These are phyloP conservation scores for Adelosebastes latens DNA, from an alignment of 2,797 vertebrate species.

Conservation along the genomic window DNA sequence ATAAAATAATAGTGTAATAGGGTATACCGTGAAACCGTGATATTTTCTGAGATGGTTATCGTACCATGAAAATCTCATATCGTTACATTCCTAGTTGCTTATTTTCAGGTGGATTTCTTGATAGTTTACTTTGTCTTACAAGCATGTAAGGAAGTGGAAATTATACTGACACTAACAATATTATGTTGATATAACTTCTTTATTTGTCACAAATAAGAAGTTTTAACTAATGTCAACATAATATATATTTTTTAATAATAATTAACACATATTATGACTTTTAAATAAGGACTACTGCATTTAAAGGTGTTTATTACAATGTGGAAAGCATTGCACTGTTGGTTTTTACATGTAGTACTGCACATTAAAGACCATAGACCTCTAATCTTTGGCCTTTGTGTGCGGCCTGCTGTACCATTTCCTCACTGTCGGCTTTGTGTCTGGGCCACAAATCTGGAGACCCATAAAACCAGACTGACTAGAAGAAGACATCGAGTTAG, in stretches of 20 bases:
- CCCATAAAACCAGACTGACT: constrained; percentile 6
- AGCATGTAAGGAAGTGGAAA: background rate
- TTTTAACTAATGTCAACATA: background rate
- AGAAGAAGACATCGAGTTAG: background rate
- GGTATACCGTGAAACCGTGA: too few relatives aligned
- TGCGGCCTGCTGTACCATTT: too few relatives aligned
- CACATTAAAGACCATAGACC: background rate
- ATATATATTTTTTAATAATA: background rate
- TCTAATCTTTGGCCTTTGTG: too few relatives aligned
- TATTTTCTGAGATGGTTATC: too few relatives aligned
- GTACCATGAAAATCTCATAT: too few relatives aligned
- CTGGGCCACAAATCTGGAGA: background rate
- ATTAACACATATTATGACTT: background rate
- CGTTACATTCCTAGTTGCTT: too few relatives aligned
- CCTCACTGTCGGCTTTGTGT: too few relatives aligned
- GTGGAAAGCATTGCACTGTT: background rate
- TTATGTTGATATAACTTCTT: background rate
- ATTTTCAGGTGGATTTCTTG: background rate
- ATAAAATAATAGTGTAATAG: too few relatives aligned
- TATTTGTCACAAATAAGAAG: background rate
- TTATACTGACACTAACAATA: background rate
- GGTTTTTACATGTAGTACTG: background rate
- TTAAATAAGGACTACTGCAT: background rate
- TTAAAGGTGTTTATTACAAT: background rate
- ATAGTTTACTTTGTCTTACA: background rate